Evolutionary conservation across 1,140 invertebrate genomes (phyloP).

Genomic region (Lysiphlebus fabarum): DNA sequence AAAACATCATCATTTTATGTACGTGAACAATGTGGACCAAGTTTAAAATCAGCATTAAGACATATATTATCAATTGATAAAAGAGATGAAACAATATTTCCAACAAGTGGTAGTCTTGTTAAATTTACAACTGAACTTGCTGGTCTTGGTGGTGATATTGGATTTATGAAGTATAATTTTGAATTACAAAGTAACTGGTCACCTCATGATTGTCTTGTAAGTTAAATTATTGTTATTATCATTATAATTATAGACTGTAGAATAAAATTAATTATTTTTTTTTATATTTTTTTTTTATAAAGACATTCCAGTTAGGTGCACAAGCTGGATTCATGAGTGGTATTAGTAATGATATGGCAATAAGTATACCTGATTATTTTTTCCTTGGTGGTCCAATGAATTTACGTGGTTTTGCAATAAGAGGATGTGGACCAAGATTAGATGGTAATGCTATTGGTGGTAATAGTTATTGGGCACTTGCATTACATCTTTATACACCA

Average conservation of each 20-base stretch:
- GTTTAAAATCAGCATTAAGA: conserved; percentile 78
- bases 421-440: conserved; percentile 76
- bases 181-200: conserved; percentile 74
- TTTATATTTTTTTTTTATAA: conserved; percentile 25
- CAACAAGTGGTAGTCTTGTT: conserved; percentile 66
- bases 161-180: conserved; percentile 80
- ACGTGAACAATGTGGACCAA: conserved; percentile 78
- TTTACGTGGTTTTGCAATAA: conserved; percentile 76
- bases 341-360: conserved; percentile 62
- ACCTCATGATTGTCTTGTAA: conserved; percentile 65
- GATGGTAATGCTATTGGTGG: conserved; percentile 70
- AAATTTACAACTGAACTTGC: conserved; percentile 75
- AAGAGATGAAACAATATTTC: conserved; percentile 76
- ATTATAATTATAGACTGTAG: conserved; percentile 2
- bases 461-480: conserved; percentile 75
- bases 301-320: conserved; percentile 74
- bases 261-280: conserved; percentile 7
- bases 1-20: conserved; percentile 71
- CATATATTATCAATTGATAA: conserved; percentile 76
- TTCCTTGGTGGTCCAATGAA: conserved; percentile 83
- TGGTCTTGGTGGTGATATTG: conserved; percentile 82
- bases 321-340: conserved; percentile 68
- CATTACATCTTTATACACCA: conserved; percentile 78
- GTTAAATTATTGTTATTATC: conserved; percentile 29
- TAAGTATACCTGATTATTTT: conserved; percentile 74